Conservation (phyloP, 2,888 invertebrate species). For the Pristionchus fissidentatus region DNA sequence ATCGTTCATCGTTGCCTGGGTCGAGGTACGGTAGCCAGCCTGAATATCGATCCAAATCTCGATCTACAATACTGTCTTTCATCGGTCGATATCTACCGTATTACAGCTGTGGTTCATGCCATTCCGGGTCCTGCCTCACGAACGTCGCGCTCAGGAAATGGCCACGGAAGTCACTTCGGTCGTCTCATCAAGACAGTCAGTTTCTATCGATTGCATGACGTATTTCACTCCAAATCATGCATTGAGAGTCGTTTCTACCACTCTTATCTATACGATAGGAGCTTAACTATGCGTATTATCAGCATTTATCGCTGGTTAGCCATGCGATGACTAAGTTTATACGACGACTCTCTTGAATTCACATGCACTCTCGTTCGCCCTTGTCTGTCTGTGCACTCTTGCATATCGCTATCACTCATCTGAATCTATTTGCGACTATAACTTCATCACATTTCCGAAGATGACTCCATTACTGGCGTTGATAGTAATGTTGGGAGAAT, state of each 20-base stretch:
- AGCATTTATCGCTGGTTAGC: conserved; percentile 11
- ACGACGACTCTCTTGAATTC: neutral
- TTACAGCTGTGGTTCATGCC: conserved; percentile 49
- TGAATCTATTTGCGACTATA: conserved; percentile 22
- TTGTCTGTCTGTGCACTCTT: neutral
- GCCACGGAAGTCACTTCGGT: neutral
- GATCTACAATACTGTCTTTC: neutral
- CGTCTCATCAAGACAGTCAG: conserved; percentile 12
- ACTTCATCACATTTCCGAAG: neutral
- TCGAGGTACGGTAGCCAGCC: conserved; percentile 33
- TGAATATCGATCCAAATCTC: neutral
- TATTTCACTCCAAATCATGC: neutral
- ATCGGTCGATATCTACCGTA: neutral
- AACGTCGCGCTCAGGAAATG: neutral
- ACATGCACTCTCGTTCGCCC: neutral
- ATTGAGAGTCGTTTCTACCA: neutral
- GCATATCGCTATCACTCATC: neutral
- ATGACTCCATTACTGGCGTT: no score
- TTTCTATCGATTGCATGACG: neutral
- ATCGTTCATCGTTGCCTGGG: conserved; percentile 47
- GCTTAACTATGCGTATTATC: conserved; percentile 24
- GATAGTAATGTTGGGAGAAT: neutral
- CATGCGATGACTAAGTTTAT: neutral
- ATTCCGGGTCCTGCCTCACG: conserved; percentile 43
- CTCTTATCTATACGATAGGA: neutral